A percentile compares a stretch with the other conserved stretches of the same genome.
These are phyloP conservation scores for Spea bombifrons DNA, from an alignment of 2,113 vertebrate species.

Conservation along the genomic window DNA sequence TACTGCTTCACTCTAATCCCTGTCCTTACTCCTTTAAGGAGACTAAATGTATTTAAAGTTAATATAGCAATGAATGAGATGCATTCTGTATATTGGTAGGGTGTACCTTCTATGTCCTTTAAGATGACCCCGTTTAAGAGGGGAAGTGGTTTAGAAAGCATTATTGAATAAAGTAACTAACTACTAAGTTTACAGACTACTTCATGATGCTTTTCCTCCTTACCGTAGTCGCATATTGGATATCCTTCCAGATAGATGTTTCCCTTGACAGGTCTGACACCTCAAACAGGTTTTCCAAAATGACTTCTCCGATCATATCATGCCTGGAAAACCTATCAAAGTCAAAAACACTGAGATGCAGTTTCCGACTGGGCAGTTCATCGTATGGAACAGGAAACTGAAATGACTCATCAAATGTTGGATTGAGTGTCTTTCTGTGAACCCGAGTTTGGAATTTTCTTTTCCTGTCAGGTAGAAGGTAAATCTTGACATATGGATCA, in stretches of 20 bases:
- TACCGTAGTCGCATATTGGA: conserved; percentile 75
- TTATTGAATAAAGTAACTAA: too few relatives aligned
- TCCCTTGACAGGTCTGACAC: conserved; percentile 76
- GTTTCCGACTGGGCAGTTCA: conserved; percentile 70
- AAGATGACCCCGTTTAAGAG: too few relatives aligned
- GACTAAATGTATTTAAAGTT: too few relatives aligned
- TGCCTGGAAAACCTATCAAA: conserved; percentile 82
- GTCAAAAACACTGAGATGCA: conserved; percentile 81
- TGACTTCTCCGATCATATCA: conserved; percentile 82
- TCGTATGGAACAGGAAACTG: conserved; percentile 83
- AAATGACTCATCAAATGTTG: conserved; percentile 91
- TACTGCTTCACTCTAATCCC: too few relatives aligned
- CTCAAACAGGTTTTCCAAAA: conserved; percentile 79
- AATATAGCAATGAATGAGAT: too few relatives aligned
- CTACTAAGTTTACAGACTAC: too few relatives aligned
- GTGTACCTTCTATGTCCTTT: too few relatives aligned
- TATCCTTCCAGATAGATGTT: conserved; percentile 80
- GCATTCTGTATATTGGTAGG: too few relatives aligned
- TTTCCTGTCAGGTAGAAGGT: conserved; percentile 95
- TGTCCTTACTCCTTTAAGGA: too few relatives aligned
- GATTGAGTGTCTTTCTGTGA: conserved; percentile 96
- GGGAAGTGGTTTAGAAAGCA: too few relatives aligned
- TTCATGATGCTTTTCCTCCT: not conserved
- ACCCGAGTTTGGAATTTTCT: conserved; percentile 96
- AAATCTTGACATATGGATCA: conserved; percentile 97